Evolutionary conservation across 2,888 invertebrate species (phyloP).

Genomic region (Epistrophe grossulariae): DNA sequence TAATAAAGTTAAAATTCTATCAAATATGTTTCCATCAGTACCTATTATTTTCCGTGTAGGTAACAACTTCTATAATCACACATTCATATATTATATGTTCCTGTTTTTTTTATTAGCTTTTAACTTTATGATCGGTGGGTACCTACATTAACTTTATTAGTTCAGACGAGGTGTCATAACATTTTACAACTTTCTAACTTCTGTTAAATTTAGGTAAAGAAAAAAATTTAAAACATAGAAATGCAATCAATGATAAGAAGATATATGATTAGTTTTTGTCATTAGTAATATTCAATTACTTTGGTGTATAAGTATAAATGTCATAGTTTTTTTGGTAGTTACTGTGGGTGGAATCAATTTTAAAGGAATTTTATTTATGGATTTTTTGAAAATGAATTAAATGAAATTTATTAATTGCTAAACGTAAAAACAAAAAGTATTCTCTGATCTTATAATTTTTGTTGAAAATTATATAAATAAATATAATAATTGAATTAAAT

Average conservation of each 20-base stretch:
- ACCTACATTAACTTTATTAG: constrained; percentile 22
- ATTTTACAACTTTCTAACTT: constrained; percentile 38
- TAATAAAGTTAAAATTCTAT: neutral
- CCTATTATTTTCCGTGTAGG: neutral
- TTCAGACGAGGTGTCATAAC: constrained; percentile 37
- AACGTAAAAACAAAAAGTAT: no score
- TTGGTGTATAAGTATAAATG: constrained; percentile 28
- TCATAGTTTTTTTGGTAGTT: neutral
- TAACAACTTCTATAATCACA: no score
- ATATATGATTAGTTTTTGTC: constrained; percentile 27
- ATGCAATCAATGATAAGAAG: constrained; percentile 48
- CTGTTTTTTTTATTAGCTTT: constrained; percentile 17
- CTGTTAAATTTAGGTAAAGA: constrained; percentile 4
- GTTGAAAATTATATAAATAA: no score
- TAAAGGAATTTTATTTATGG: neutral
- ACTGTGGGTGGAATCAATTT: neutral
- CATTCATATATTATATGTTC: no score
- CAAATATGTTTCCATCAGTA: neutral
- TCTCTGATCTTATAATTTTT: no score
- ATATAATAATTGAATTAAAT: no score
- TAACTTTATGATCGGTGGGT: neutral
- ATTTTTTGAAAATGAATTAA: no score
- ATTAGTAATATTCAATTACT: constrained; percentile 13
- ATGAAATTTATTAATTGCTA: no score
- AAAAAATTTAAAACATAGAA: constrained; percentile 15